These are phyloP conservation scores for Panonychus citri DNA, from an alignment of 1,140 invertebrate species.

Conservation along the genomic window DNA sequence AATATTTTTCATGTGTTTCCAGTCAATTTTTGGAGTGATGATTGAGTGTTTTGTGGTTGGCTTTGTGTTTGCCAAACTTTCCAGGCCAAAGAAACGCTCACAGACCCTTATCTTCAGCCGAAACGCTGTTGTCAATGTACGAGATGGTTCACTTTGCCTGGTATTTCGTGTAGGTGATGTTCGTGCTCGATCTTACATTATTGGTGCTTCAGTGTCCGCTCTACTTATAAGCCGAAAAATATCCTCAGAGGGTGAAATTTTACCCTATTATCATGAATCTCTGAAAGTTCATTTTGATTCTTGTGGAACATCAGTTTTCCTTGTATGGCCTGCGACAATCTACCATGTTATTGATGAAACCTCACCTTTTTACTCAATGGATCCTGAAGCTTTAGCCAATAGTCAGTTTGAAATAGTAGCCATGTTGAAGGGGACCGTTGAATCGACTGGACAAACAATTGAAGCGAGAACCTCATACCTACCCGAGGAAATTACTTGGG, in stretches of 20 bases:
- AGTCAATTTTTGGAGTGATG: constrained; percentile 85
- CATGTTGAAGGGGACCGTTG: constrained; percentile 42
- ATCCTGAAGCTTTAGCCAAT: constrained; percentile 58
- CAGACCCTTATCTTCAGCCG: constrained; percentile 84
- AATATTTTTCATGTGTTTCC: constrained; percentile 87
- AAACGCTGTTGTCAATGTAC: constrained; percentile 61
- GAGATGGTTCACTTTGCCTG: constrained; percentile 63
- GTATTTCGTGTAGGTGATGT: constrained; percentile 95
- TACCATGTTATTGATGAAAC: constrained; percentile 62
- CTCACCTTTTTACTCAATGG: constrained; percentile 65
- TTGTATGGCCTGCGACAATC: constrained; percentile 71
- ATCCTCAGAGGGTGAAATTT: constrained; percentile 25
- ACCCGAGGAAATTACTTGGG: constrained; percentile 79
- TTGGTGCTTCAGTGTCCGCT: constrained; percentile 68
- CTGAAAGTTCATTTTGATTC: constrained; percentile 45
- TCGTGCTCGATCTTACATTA: constrained; percentile 62
- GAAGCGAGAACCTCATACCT: constrained; percentile 55
- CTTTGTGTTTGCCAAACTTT: constrained; percentile 86
- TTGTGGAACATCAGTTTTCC: constrained; percentile 56
- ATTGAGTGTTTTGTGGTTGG: constrained; percentile 56
- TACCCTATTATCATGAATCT: constrained; percentile 25
- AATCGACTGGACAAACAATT: constrained; percentile 11
- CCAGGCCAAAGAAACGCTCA: constrained; percentile 78
- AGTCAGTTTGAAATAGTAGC: constrained; percentile 88
- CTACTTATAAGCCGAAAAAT: constrained; percentile 42